Base-by-base conservation (phyloP, 2,797 vertebrate species). In the Sebastes diaconus region DNA sequence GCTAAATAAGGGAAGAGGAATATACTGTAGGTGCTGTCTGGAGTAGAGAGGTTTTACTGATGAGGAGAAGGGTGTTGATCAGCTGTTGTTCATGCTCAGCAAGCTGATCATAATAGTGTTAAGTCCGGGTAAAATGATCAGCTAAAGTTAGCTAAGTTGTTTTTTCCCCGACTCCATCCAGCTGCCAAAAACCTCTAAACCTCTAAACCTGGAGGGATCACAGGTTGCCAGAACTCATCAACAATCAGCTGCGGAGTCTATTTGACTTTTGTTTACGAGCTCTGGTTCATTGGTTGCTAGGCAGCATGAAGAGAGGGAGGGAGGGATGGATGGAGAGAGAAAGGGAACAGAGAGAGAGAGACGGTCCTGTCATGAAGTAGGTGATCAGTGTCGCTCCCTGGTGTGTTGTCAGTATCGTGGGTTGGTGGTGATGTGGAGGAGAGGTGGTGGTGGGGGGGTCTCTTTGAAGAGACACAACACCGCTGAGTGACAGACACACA, bases 391-490 rank as follows among this genome's bases (percentile, higher is more conserved):
- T 64, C 2, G 0, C 67, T 88, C 67, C 60, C 80, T 75, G 74
- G 76, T 67, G 77, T 80, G 75, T 73, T 81, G 83, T 77, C 76
- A 59, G 42, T 16, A 68, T 5, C 8, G 22, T 68, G 71, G 74
- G 61, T 25, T 71, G 83, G 50, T 73, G 39, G 59, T 18, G 55
- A 60, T 74, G 75, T 42, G 54, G 39, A 25, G 39, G 61, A 11
- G 20, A 14, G 73, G 0, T 0, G 0, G 27, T 4, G 10, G 36
- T 4, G 14, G 30, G 54, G 18, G 22, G 74, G 58, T 24, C 8
- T 36, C 80, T 92, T 84, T 92, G 87, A 89, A 82, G 81, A 82
- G 68, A 90, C 83, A 84, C 85, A 84, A 81, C 87, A 84, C 61
- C 7, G 7, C 70, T 78, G 82, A 87, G 83, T 83, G 83, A 90